Evolutionary conservation across 2,888 invertebrate genomes (phyloP).

Genomic region (Leptinotarsa tumamoca): DNA sequence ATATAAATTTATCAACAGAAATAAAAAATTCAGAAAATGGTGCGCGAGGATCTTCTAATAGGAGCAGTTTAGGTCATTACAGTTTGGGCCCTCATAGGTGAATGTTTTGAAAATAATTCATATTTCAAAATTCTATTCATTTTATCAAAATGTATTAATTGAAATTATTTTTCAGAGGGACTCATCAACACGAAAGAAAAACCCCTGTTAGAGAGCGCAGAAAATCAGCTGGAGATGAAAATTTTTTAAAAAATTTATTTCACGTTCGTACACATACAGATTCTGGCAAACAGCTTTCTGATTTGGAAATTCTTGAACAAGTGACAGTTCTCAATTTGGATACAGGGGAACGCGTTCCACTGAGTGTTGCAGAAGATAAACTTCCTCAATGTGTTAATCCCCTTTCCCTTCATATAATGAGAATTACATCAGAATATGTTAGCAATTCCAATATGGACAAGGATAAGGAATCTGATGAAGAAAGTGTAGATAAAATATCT

Average conservation of each 20-base stretch:
- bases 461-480: constrained; percentile 82
- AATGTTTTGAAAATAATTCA: not conserved
- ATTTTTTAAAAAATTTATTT: constrained; percentile 76
- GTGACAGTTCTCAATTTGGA: constrained; percentile 82
- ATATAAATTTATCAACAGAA: constrained; percentile 36
- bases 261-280: constrained; percentile 85
- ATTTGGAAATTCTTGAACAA: constrained; percentile 93
- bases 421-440: constrained; percentile 91
- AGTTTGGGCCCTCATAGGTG: constrained; percentile 65
- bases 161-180: constrained; percentile 53
- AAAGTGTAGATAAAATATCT: constrained; percentile 76
- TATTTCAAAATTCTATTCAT: too few species aligned
- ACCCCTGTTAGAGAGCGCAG: constrained; percentile 72
- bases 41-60: constrained; percentile 68
- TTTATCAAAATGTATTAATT: not conserved
- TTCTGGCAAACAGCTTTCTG: constrained; percentile 88
- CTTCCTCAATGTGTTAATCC: constrained; percentile 93
- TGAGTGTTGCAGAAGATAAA: constrained; percentile 95
- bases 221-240: constrained; percentile 87
- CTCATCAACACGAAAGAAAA: constrained; percentile 54
- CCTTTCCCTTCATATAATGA: constrained; percentile 93
- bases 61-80: constrained; percentile 66
- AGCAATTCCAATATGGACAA: constrained; percentile 73
- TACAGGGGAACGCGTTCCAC: constrained; percentile 91
- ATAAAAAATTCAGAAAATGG: constrained; percentile 44